phyloP scores from a whole-genome alignment of 30 jellyfish, hydroid and myxozoan genomes.

The Turritopsis rubra region DNA sequence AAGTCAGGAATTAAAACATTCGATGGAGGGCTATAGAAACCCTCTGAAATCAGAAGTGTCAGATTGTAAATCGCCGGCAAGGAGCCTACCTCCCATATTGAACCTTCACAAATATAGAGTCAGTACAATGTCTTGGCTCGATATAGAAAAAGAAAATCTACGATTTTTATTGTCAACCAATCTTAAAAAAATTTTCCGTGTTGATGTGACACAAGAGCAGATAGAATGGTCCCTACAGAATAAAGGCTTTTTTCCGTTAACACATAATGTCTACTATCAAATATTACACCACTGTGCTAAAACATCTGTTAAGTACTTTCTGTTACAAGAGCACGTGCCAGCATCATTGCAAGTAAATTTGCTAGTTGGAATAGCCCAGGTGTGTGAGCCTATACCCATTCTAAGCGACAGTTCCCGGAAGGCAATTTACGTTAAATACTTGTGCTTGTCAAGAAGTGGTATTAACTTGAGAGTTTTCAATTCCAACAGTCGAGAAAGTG shows the following conservation, averaged over 20 bases:
- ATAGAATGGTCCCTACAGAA: background rate
- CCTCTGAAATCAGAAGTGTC: background rate
- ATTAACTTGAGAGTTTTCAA: background rate
- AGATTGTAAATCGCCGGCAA: background rate
- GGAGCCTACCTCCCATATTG: background rate
- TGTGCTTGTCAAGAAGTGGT: conserved; percentile 22
- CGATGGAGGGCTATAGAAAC: background rate
- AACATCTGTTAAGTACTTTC: background rate
- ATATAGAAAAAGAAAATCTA: background rate
- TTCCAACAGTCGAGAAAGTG: background rate
- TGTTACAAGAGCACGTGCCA: background rate
- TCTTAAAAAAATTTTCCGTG: background rate
- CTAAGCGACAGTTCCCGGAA: background rate
- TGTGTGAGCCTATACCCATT: conserved; percentile 3
- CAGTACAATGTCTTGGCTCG: background rate
- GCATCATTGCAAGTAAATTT: background rate
- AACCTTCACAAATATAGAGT: background rate
- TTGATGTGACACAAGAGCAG: conserved; percentile 9
- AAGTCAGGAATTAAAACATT: background rate
- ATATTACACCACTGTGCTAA: background rate
- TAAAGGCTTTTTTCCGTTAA: background rate
- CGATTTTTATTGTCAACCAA: background rate
- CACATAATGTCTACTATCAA: background rate
- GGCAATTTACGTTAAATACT: background rate
- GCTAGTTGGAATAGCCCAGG: background rate